Percentiles rank a stretch among this genome's conserved stretches.
Conservation (phyloP, 92 coral and sea anemone genomes). For the Palythoa heliodiscus region DNA sequence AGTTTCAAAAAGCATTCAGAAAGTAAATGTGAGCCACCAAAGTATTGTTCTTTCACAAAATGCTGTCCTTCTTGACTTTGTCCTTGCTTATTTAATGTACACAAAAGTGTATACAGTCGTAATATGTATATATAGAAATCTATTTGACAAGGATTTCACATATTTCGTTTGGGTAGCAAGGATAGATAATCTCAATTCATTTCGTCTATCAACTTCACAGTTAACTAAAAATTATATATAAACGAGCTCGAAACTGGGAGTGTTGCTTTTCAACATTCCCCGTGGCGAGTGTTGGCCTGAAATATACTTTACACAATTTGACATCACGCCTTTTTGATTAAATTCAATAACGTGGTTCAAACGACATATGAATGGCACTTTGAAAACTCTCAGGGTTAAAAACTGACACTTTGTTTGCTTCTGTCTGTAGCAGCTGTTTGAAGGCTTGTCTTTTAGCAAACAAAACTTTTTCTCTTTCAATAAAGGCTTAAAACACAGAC, state of each 20-base stretch:
- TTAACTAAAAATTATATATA: neutral
- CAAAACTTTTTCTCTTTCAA: neutral
- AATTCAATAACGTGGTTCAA: slow-evolving; percentile 8
- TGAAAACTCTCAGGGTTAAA: neutral
- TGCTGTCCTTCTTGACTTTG: neutral
- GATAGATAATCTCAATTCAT: no score
- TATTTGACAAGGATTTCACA: neutral
- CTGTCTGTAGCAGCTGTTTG: neutral
- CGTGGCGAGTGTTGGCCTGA: neutral
- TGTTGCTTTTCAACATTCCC: neutral
- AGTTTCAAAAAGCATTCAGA: neutral
- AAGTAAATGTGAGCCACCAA: neutral
- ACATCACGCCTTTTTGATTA: neutral
- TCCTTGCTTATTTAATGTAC: neutral
- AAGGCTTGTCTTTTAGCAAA: neutral
- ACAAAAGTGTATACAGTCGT: neutral
- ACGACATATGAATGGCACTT: slow-evolving; percentile 5
- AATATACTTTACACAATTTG: slow-evolving; percentile 7
- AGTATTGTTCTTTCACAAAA: neutral
- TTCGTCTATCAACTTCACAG: neutral
- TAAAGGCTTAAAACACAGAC: neutral
- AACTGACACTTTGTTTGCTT: slow-evolving; percentile 21
- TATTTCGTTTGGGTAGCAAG: neutral
- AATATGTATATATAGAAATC: neutral
- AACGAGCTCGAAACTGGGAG: neutral